Evolutionary conservation across 2,888 invertebrate species (phyloP), one percentile per base, ranked within the genome.

Genomic region (Epicampocera succincta): DNA sequence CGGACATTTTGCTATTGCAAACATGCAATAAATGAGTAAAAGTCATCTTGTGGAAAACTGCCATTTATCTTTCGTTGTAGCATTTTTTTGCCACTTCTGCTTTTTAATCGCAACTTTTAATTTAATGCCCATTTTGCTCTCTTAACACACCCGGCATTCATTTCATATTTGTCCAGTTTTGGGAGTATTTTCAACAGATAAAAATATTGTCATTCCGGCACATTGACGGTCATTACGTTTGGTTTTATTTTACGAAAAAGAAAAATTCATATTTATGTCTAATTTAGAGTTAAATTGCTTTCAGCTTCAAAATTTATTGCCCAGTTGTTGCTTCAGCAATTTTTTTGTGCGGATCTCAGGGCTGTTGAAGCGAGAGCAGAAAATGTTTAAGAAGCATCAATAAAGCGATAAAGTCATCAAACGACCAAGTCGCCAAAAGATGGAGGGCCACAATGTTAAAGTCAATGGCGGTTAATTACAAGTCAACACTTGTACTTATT

Each of bases 261-360:
- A 56, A 69, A 33, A 63, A 21, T 58, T 50, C 9, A 65, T 71
- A 71, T 80, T 71, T 71, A 71, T 71, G 65, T 65, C 71, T 72
- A 75, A 76, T 75, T 80, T 80, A 38, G 58, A 76, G 60, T 66
- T 71, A 72, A 80, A 80, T 66, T 71, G 44, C 66, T 66, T 60
- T 75, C 58, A 29, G 25, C 52, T 76, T 54, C 52, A 48, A 72
- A 66, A 80, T 76, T 76, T 72, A 76, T 76, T 52, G 52, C 65
- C 56, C 50, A 40, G 12, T 65, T 56, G 21, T 13, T 13, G 8
- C 15, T 46, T 38, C 44, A 33, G 17, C 25, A n/a, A 0, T 40
- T 52, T 33, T 40, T 52, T 42, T 19, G 15, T 25, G 56, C 29
- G 8, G 15, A 11, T 38, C 11, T 61, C 52, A 29, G 50, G 29